Evolutionary conservation across 2,797 vertebrate genomes (phyloP), one percentile per base, ranked within the genome.

Genomic region (Typhlichthys subterraneus): DNA sequence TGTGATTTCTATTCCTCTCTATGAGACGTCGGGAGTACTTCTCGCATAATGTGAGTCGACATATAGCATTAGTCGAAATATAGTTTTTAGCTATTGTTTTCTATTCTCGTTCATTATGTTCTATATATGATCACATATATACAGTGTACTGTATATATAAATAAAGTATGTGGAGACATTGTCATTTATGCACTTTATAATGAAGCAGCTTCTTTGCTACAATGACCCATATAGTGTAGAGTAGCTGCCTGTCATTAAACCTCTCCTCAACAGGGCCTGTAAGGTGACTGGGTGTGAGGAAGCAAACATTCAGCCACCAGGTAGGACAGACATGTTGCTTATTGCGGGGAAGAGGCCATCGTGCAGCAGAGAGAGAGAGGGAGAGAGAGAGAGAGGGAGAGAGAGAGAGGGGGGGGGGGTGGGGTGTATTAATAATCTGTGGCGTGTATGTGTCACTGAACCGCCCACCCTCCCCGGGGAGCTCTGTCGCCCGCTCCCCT

Each of bases 361-460:
- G 68, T 77, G 71, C 67, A 57, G 66, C 75, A 77, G 58, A 45
- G 65, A 56, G 55, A 51, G 45, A 54, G 45, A 13, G 50, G 12
- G 19, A 23, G 19, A 23, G 19, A 23, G 19, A 23, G 19, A 23
- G 19, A 23, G 19, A 23, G 19, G 3, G 2, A 23, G 19, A 23
- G 19, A 23, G 19, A 23, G 19, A 23, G 19, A 23, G 19, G 3
- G 19, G 3, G 19, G 3, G 19, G 3, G 17, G 53, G 61, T 33
- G 45, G 53, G 51, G 76, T 81, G 45, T 66, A 73, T 82, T 83
- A 53, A 67, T 69, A 75, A 80, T 81, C 61, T 63, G 55, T 15
- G 50, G 47, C 69, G 77, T 74, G 83, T 79, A 70, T 65, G 63
- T 77, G 75, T 80, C 77, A 79, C 65, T 23, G 65, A 85, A 79